These are phyloP conservation scores for Aphelocoma californica DNA, from an alignment of 2,797 vertebrate species.

Conservation along the genomic window DNA sequence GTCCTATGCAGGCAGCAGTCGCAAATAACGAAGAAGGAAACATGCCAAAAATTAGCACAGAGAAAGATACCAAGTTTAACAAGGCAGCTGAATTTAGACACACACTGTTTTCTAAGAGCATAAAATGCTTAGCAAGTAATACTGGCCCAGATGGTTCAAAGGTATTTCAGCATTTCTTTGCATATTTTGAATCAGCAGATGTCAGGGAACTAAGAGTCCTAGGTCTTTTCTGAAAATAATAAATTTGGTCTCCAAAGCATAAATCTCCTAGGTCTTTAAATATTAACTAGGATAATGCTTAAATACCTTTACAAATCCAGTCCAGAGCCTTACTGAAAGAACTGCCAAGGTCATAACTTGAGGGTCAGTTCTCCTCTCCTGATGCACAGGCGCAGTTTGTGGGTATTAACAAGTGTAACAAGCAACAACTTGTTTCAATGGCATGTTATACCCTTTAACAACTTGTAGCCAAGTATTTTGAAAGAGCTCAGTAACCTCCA, in stretches of 20 bases:
- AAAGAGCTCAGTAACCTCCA: not conserved
- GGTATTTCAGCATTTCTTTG: constrained; percentile 43
- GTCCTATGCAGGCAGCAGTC: constrained; percentile 87
- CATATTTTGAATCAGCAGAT: not conserved
- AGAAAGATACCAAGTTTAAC: constrained; percentile 52
- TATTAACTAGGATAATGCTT: constrained; percentile 5
- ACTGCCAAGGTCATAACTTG: constrained; percentile 1
- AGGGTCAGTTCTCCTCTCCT: constrained; percentile 52
- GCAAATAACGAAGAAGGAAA: constrained; percentile 80
- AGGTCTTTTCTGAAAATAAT: constrained; percentile 4
- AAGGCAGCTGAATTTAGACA: constrained; percentile 55
- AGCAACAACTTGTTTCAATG: not conserved
- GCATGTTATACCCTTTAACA: not conserved
- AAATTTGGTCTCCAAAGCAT: not conserved
- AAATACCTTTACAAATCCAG: constrained; percentile 54
- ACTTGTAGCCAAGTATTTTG: not conserved
- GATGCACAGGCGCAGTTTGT: not conserved
- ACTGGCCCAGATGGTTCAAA: not conserved
- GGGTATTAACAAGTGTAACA: not conserved
- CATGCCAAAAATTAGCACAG: constrained; percentile 78
- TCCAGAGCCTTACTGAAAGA: constrained; percentile 8
- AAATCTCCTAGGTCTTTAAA: not conserved
- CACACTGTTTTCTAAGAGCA: constrained; percentile 9
- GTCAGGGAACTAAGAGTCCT: not conserved
- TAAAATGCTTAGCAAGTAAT: constrained; percentile 28